Evolutionary conservation across 2,113 vertebrate genomes (phyloP).

Genomic region (Myotis davidii): DNA sequence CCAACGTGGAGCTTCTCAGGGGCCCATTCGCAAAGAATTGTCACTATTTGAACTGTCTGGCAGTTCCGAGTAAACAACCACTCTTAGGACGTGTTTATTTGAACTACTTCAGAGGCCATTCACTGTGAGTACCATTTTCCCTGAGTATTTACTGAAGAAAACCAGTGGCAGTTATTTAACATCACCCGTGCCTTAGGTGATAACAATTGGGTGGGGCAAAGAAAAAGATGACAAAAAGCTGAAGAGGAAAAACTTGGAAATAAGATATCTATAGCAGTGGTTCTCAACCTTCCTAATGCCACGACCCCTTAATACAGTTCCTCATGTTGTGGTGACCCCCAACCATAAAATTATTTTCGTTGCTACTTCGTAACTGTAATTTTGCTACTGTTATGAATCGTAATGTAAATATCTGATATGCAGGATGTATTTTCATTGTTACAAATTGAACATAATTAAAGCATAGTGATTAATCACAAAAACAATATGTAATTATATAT

Average conservation of each 20-base stretch:
- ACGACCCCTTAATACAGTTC: too few relatives aligned
- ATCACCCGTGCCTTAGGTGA: neutral
- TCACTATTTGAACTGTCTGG: neutral
- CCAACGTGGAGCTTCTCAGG: neutral
- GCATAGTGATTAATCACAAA: too few relatives aligned
- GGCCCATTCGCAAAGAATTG: neutral
- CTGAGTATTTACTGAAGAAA: neutral
- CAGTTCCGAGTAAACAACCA: neutral
- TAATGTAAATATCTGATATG: too few relatives aligned
- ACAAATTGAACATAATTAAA: too few relatives aligned
- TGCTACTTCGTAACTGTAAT: too few relatives aligned
- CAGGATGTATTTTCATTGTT: too few relatives aligned
- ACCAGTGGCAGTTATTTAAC: neutral
- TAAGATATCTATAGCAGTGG: neutral
- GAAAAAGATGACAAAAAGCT: neutral
- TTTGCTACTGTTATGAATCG: too few relatives aligned
- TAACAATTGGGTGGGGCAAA: neutral
- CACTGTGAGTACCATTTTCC: neutral
- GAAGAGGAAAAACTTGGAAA: neutral
- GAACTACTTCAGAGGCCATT: neutral
- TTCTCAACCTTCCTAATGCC: too few relatives aligned
- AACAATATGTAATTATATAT: too few relatives aligned
- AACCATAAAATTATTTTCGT: too few relatives aligned
- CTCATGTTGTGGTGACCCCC: too few relatives aligned
- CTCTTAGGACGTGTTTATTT: neutral